Conservation (phyloP, 2,113 vertebrate genomes). For the Alethe diademata region DNA sequence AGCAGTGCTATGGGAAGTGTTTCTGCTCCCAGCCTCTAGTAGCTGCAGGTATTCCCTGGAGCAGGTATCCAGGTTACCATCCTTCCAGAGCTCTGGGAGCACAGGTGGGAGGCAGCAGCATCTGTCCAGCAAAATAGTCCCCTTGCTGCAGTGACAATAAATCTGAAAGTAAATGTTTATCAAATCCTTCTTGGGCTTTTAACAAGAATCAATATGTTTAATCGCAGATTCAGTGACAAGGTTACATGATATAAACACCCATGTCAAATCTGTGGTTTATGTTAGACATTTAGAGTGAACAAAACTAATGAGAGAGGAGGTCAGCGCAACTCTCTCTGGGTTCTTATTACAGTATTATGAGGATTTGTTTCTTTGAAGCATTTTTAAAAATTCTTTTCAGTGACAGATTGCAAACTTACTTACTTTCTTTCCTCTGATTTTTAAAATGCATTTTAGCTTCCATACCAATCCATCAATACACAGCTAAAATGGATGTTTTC, state of each 20-base stretch:
- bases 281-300: background rate
- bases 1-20: background rate
- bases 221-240: background rate
- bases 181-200: background rate
- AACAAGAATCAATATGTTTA: background rate
- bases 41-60: conserved; percentile 13
- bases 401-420: background rate
- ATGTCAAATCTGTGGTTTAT: background rate
- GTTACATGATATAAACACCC: background rate
- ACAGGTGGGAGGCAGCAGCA: background rate
- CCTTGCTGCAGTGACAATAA: background rate
- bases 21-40: background rate
- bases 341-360: conserved; percentile 1
- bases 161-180: background rate
- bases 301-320: background rate
- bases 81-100: background rate
- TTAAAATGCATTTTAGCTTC: background rate
- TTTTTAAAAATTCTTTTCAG: background rate
- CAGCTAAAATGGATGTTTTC: background rate
- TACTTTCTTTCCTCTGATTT: background rate
- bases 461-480: background rate
- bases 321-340: background rate
- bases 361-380: conserved; percentile 1
- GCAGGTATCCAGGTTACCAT: conserved; percentile 31
- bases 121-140: background rate